A percentile compares a stretch with the other conserved stretches of the same genome.
phyloP scores from a whole-genome alignment of 1,140 invertebrate genomes.

The Drosophila chauvacae region DNA sequence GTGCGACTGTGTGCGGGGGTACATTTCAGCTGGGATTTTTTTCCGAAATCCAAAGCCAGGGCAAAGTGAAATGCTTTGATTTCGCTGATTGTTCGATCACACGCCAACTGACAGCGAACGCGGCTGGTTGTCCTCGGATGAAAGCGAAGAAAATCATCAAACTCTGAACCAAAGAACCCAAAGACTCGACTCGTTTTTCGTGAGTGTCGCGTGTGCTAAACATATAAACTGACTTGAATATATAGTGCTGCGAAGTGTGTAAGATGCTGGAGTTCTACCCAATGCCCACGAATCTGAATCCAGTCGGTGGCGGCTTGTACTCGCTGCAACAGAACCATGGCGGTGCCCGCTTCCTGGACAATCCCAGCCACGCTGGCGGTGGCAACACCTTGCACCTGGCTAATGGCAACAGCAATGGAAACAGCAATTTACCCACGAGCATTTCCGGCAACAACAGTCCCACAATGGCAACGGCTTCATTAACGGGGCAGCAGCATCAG shows the following conservation, averaged over 20 bases:
- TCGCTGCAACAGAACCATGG: conserved; percentile 83
- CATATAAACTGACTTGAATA: conserved; percentile 5
- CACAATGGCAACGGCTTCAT: conserved; percentile 68
- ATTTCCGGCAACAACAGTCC: conserved; percentile 66
- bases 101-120: conserved; percentile 83
- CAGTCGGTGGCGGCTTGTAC: conserved; percentile 77
- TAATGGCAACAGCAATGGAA: conserved; percentile 39
- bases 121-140: conserved; percentile 73
- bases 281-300: conserved; percentile 84
- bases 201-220: conserved; percentile 21
- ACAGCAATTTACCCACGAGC: conserved; percentile 52
- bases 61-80: conserved; percentile 84
- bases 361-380: conserved; percentile 57
- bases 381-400: conserved; percentile 28
- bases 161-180: background rate
- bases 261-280: conserved; percentile 84
- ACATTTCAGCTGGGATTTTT: conserved; percentile 72
- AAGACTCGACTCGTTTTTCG: conserved; percentile 15
- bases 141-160: conserved; percentile 6
- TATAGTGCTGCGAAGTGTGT: conserved; percentile 26
- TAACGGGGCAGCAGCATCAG: conserved; percentile 59
- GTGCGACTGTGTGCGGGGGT: conserved; percentile 56
- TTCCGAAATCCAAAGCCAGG: conserved; percentile 17
- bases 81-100: conserved; percentile 80
- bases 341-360: conserved; percentile 77